phyloP scores from a whole-genome alignment of 1,140 invertebrate genomes.

The Drosophila persimilis region DNA sequence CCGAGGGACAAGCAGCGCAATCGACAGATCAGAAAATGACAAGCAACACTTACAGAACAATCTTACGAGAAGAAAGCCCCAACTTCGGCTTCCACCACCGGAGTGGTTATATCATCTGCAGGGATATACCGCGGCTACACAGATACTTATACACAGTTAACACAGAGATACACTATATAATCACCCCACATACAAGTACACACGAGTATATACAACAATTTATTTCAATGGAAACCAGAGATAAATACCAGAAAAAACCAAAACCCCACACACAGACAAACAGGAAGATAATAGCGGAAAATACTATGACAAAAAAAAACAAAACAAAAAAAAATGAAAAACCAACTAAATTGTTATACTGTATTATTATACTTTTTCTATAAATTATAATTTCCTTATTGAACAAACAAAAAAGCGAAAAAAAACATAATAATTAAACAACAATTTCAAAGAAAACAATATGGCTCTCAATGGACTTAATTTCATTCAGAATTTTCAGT shows the following conservation, averaged over 20 bases:
- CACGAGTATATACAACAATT: slow-evolving; percentile 46
- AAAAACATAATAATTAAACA: slow-evolving; percentile 80
- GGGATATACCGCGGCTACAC: slow-evolving; percentile 4
- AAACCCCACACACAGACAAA: slow-evolving; percentile 36
- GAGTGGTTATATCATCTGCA: slow-evolving; percentile 7
- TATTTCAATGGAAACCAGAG: slow-evolving; percentile 24
- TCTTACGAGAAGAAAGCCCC: slow-evolving; percentile 27
- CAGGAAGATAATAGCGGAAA: slow-evolving; percentile 48
- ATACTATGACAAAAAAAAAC: slow-evolving; percentile 55
- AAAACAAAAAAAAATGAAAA: slow-evolving; percentile 33
- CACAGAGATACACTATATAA: slow-evolving; percentile 49
- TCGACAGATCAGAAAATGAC: slow-evolving; percentile 13
- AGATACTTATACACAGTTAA: slow-evolving; percentile 21
- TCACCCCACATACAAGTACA: slow-evolving; percentile 47
- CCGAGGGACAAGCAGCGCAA: not conserved
- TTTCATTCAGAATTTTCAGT: too few relatives aligned
- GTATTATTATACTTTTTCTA: slow-evolving; percentile 83
- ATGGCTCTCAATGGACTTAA: slow-evolving; percentile 16
- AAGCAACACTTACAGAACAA: slow-evolving; percentile 24
- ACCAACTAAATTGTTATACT: slow-evolving; percentile 83
- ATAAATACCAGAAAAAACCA: slow-evolving; percentile 19
- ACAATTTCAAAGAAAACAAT: slow-evolving; percentile 64
- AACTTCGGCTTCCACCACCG: slow-evolving; percentile 7
- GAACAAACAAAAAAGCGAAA: slow-evolving; percentile 72
- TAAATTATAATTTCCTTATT: slow-evolving; percentile 83